Conservation (phyloP, 2,113 vertebrate species). For the Antechinus stuartii region DNA sequence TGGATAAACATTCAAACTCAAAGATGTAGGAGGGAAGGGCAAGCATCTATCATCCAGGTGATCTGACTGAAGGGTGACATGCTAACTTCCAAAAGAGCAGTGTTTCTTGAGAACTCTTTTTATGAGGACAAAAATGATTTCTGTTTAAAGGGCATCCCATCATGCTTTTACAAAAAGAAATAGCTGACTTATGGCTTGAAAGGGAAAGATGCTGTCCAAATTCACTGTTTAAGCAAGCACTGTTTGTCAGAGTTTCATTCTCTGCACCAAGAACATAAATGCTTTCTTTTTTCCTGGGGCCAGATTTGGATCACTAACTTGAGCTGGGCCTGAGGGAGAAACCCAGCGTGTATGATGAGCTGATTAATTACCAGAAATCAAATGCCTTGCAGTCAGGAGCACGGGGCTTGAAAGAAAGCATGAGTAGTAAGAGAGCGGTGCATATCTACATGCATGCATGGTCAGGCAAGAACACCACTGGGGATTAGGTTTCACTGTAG, state of each 20-base stretch:
- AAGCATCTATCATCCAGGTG: conserved; percentile 61
- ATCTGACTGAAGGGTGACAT: conserved; percentile 45
- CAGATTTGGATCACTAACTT: conserved; percentile 85
- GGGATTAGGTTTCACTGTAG: conserved; percentile 81
- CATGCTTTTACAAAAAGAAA: neutral
- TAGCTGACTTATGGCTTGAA: conserved; percentile 17
- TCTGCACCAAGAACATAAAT: conserved; percentile 79
- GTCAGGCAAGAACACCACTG: conserved; percentile 75
- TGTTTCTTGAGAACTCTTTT: conserved; percentile 72
- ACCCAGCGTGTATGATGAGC: conserved; percentile 84
- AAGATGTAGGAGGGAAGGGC: conserved; percentile 58
- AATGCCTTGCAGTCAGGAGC: conserved; percentile 85
- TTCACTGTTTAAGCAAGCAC: conserved; percentile 79
- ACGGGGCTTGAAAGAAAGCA: conserved; percentile 78
- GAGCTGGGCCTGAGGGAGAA: conserved; percentile 83
- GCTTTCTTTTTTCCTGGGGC: conserved; percentile 82
- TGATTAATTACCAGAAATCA: conserved; percentile 89
- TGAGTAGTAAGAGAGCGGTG: conserved; percentile 67
- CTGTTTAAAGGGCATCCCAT: conserved; percentile 67
- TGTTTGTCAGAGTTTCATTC: conserved; percentile 82
- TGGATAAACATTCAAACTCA: conserved; percentile 61
- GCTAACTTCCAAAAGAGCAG: conserved; percentile 54
- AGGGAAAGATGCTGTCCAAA: conserved; percentile 75
- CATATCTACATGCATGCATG: conserved; percentile 73
- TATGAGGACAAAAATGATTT: conserved; percentile 62